Evolutionary conservation across 2,888 invertebrate genomes (phyloP).

Genomic region (Aleiodes testaceus): DNA sequence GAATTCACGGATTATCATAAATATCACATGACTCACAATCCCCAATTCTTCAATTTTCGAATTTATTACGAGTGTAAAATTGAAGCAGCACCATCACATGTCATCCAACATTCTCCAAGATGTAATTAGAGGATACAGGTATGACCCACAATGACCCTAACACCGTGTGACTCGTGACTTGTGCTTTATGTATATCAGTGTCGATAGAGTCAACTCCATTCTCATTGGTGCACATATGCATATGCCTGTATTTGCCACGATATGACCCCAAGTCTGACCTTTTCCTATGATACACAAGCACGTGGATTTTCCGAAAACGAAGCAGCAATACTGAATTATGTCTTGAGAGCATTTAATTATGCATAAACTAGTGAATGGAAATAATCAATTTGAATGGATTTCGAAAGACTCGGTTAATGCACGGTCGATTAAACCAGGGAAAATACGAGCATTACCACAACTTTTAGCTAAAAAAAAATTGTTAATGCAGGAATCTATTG

Average conservation of each 20-base stretch:
- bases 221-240: background rate
- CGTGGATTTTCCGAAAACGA: no score
- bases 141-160: conserved; percentile 4
- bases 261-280: conserved; percentile 1
- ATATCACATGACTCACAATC: background rate
- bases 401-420: conserved; percentile 20
- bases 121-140: conserved; percentile 25
- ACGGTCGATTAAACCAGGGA: conserved; percentile 36
- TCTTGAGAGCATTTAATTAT: background rate
- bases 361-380: background rate
- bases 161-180: conserved; percentile 19
- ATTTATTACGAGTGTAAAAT: background rate
- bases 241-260: conserved; percentile 4
- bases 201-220: conserved; percentile 19
- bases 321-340: background rate
- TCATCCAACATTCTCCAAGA: background rate
- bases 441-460: conserved; percentile 16
- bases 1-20: conserved; percentile 24
- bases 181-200: conserved; percentile 26
- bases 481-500: conserved; percentile 7
- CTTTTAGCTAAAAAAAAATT: background rate
- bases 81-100: conserved; percentile 11
- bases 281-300: conserved; percentile 12
- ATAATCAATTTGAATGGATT: conserved; percentile 21
- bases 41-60: no score